phyloP scores from a whole-genome alignment of 1,140 invertebrate genomes.

The Chrysopa pallens region DNA sequence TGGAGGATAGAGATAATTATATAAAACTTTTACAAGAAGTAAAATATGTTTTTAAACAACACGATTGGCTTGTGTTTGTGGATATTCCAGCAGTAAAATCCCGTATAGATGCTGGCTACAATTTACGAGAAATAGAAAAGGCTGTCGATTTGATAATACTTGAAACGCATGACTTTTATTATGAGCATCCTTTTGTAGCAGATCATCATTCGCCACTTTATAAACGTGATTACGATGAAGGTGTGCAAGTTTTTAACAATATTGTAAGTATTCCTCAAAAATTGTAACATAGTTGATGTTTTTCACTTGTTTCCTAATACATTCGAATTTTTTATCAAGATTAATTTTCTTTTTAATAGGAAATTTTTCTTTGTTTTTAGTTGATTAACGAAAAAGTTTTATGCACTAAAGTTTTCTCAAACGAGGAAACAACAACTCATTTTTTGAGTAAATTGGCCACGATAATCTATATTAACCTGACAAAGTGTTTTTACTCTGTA shows the following conservation, averaged over 20 bases:
- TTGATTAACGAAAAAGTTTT: no score
- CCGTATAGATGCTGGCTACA: constrained; percentile 28
- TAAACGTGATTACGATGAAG: constrained; percentile 14
- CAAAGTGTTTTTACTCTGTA: no score
- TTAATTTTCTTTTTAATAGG: no score
- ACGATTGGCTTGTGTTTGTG: constrained; percentile 29
- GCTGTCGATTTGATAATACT: constrained; percentile 45
- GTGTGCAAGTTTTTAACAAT: constrained; percentile 21
- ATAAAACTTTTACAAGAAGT: constrained; percentile 27
- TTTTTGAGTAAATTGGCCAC: no score
- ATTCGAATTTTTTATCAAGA: neutral
- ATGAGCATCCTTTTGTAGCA: constrained; percentile 35
- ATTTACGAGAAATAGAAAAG: constrained; percentile 16
- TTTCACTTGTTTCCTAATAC: neutral
- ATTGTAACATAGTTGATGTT: neutral
- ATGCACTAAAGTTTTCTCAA: no score
- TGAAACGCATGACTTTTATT: constrained; percentile 52
- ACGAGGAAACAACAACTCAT: no score
- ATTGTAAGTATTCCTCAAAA: constrained; percentile 15
- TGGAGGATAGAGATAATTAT: constrained; percentile 29
- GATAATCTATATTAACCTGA: no score
- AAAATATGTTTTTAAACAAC: constrained; percentile 26
- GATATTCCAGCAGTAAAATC: constrained; percentile 34
- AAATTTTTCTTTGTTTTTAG: no score
- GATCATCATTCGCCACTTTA: constrained; percentile 35